Conservation (phyloP, 2,113 vertebrate genomes). For the Vidua chalybeata region DNA sequence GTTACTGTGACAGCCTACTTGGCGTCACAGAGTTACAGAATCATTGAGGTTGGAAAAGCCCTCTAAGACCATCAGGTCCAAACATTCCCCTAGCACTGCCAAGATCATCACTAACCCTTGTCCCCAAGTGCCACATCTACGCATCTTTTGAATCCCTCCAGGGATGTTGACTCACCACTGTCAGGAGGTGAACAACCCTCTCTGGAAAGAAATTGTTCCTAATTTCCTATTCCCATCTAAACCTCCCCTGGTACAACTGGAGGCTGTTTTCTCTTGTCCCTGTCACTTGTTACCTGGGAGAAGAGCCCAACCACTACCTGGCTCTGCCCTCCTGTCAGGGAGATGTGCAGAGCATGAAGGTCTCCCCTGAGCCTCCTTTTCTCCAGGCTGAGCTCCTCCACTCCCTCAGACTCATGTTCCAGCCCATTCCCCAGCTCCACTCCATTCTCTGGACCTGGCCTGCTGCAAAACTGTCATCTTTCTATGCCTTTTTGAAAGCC, state of each 20-base stretch:
- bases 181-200: background rate
- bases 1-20: background rate
- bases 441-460: background rate
- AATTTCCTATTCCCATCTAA: background rate
- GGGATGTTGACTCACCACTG: background rate
- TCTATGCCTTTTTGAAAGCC: background rate
- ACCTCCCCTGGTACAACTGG: background rate
- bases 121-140: background rate
- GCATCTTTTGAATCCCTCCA: background rate
- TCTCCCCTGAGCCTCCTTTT: background rate
- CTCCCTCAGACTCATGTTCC: background rate
- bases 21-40: background rate
- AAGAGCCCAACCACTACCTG: background rate
- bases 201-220: background rate
- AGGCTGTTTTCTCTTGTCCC: background rate
- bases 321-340: background rate
- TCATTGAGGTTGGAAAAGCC: background rate
- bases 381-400: background rate
- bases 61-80: background rate
- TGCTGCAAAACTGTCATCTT: background rate
- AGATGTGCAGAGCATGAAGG: background rate
- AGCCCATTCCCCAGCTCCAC: background rate
- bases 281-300: background rate
- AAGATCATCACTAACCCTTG: background rate
- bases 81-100: background rate